A percentile compares a stretch with the other conserved stretches of the same genome.
Evolutionary conservation across 2,888 invertebrate genomes (phyloP).

Genomic region (Uloborus plumipes): DNA sequence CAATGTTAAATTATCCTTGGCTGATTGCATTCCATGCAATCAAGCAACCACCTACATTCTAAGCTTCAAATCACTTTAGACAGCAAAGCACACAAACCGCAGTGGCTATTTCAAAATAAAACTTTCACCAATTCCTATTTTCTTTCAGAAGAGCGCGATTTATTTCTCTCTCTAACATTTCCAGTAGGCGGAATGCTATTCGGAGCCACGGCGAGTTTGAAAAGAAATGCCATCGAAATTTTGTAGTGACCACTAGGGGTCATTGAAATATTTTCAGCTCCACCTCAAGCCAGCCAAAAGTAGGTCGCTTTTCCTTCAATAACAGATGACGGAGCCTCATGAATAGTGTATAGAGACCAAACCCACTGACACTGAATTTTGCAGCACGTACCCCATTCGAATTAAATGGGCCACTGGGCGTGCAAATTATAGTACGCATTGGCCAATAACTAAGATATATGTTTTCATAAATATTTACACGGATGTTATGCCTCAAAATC

Average conservation of each 20-base stretch:
- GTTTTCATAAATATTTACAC: too few species aligned
- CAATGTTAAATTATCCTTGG: too few species aligned
- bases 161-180: slow-evolving; percentile 29
- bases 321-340: slow-evolving; percentile 47
- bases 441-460: too few species aligned
- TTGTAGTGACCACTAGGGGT: slow-evolving; percentile 35
- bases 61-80: too few species aligned
- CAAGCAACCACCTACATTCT: too few species aligned
- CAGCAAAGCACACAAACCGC: too few species aligned
- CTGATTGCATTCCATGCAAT: too few species aligned
- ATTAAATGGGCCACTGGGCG: slow-evolving; percentile 41
- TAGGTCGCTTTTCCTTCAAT: slow-evolving; percentile 37
- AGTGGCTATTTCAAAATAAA: too few species aligned
- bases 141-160: not conserved
- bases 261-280: slow-evolving; percentile 28
- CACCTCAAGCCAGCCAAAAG: slow-evolving; percentile 4
- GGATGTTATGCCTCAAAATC: too few species aligned
- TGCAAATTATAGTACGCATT: slow-evolving; percentile 35
- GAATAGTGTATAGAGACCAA: slow-evolving; percentile 45
- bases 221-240: slow-evolving; percentile 20
- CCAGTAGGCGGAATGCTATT: slow-evolving; percentile 24
- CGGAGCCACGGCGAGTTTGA: slow-evolving; percentile 15
- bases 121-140: too few species aligned
- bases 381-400: slow-evolving; percentile 27
- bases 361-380: slow-evolving; percentile 37